A percentile compares a stretch with the other conserved stretches of the same genome.
Evolutionary conservation across 2,113 vertebrate genomes (phyloP).

Genomic region (Eulemur rufifrons): DNA sequence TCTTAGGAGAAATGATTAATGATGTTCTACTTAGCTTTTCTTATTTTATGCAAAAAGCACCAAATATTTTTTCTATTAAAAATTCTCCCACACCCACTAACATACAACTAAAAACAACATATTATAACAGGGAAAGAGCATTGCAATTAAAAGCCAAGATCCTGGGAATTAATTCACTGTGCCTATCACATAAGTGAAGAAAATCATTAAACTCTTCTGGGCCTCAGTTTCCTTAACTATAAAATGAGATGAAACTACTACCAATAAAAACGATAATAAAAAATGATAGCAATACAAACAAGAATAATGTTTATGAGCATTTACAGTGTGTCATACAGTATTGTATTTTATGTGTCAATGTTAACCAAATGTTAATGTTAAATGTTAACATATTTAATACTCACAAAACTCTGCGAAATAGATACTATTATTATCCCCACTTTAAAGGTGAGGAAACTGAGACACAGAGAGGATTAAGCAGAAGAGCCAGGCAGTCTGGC

Average conservation of each 20-base stretch:
- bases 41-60: conserved; percentile 28
- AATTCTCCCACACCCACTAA: not conserved
- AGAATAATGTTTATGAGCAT: not conserved
- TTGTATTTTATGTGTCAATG: not conserved
- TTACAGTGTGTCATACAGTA: not conserved
- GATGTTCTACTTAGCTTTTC: not conserved
- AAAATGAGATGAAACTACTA: conserved; percentile 10
- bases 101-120: conserved; percentile 27
- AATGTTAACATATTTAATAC: not conserved
- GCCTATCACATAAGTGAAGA: not conserved
- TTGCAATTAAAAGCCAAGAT: not conserved
- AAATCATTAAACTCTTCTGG: not conserved
- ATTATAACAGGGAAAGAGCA: not conserved
- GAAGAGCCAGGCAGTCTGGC: conserved; percentile 74
- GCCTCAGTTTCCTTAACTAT: not conserved
- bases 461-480: conserved; percentile 67
- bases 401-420: not conserved
- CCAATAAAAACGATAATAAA: not conserved
- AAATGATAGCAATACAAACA: not conserved
- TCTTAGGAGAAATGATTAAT: not conserved
- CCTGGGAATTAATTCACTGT: not conserved
- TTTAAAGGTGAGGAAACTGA: conserved; percentile 72
- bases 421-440: conserved; percentile 68
- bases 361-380: not conserved
- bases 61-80: conserved; percentile 31